These are phyloP conservation scores for Carcharodon carcharias DNA, from an alignment of 2,797 vertebrate genomes.

Conservation along the genomic window DNA sequence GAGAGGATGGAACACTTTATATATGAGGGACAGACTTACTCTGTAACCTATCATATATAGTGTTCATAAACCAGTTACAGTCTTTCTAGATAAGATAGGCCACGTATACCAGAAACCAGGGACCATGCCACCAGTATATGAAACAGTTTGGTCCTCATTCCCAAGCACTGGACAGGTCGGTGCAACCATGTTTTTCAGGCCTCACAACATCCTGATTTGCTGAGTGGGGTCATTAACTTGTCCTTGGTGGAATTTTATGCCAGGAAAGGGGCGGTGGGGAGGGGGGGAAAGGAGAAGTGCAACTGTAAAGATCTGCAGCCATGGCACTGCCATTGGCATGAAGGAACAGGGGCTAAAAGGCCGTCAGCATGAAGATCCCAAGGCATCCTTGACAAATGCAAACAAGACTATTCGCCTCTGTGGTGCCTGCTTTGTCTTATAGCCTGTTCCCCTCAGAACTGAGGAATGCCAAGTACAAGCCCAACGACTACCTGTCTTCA, in stretches of 20 bases:
- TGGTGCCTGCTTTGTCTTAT: neutral
- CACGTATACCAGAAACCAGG: too few species aligned
- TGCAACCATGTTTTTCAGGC: too few species aligned
- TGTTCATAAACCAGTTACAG: too few species aligned
- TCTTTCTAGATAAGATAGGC: too few species aligned
- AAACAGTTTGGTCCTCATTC: neutral
- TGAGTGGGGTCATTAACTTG: neutral
- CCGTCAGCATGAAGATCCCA: neutral
- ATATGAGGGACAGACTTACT: too few species aligned
- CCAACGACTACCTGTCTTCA: too few species aligned
- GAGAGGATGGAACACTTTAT: too few species aligned
- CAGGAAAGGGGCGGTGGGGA: neutral
- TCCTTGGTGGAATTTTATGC: neutral
- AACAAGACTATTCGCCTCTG: neutral
- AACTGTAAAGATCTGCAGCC: neutral
- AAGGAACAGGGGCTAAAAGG: neutral
- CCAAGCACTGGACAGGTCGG: neutral
- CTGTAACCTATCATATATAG: too few species aligned
- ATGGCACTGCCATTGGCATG: neutral
- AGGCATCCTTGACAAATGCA: neutral
- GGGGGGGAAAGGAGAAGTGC: neutral
- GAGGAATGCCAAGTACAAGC: neutral
- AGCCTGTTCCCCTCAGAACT: neutral
- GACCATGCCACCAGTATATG: too few species aligned
- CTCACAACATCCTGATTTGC: neutral